Base-by-base conservation (phyloP, 2,797 vertebrate genomes). In the Notolepis coatsorum region DNA sequence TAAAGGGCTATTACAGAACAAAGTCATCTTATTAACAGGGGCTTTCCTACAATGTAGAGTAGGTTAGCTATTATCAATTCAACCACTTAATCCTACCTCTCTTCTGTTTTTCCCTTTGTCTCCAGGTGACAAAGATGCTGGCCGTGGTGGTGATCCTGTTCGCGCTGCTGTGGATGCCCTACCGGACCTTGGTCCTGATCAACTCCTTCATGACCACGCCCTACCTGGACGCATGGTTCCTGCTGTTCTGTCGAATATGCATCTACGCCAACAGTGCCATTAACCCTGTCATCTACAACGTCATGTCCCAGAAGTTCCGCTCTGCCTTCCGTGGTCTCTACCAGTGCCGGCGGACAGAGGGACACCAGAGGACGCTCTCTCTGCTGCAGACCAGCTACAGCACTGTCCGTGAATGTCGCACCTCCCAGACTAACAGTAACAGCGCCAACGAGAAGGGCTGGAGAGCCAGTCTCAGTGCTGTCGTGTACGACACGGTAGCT, bases 261-360 rank as follows among this genome's bases (percentile, higher is more conserved):
- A 82, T 96, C 64, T 95, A 94, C 2, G 86, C 94, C 75, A 93
- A 94, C 90, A 95, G 94, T 0, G 91, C 94, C 23, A 91, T 95
- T 80, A 94, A 94, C 85, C 94, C 95, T 0, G 80, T 95, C 4
- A 84, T 94, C 58, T 95, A 94, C 85, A 95, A 94, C 56, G 91
- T 91, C 56, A 93, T 92, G 94, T 96, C 93, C 5, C 93, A 91
- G 86, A 94, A 93, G 84, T 95, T 95, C 65, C 91, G 89, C 53
- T 89, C 73, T 0, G 94, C 94, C 0, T 95, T 94, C 62, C 84
- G 87, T 0, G 76, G 61, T 3, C 88, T 95, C 39, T 95, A 94
- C 84, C 84, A 79, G 3, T 94, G 93, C 39, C 80, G 72, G n/a
- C 73, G 70, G 9, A 78, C 65, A 5, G 78, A 72, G 0, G 77